Evolutionary conservation across 2,113 vertebrate species (phyloP), one percentile per base, ranked within the genome.

Genomic region (Dissostichus mawsoni): DNA sequence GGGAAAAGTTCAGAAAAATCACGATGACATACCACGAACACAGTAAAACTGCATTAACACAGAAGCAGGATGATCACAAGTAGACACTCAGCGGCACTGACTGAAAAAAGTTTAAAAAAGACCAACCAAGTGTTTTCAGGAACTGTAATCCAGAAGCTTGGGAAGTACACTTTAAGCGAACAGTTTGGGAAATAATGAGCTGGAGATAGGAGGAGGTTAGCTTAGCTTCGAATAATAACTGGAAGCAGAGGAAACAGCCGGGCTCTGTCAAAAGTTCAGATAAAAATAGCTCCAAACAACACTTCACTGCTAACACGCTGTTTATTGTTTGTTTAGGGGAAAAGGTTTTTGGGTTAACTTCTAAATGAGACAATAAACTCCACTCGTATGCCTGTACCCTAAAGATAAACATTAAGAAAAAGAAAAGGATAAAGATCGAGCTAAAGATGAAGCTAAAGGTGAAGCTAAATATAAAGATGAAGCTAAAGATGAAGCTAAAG

Each of bases 1-100:
- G 88, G 80, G 66, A 23, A 78, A 64, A 73, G 72, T 80, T 17
- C 68, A 75, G 81, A 71, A 73, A 76, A 69, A 69, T 48, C 53
- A 82, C 16, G 20, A 56, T 71, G 29, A 71, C 55, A 29, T 33
- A 63, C 23, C 58, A n/a, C 20, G 16, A 74, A 55, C 52, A 36
- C 18, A 58, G 71, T 50, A 5, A 75, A 80, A 63, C 52, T 50
- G 44, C 41, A 44, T 69, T 29, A 58, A 17, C 36, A 41, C 36
- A 41, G 36, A 41, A 41, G 36, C 36, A 41, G 6, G 36, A 41
- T 41, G 36, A 41, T 41, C 25, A 36, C 50, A 69, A 74, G 69
- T 20, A 74, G 68, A 76, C 47, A 33, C 69, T 81, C 68, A 69
- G 8, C 36, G 0, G 29, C 45, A 9, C 56, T 29, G 44, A 85